These are phyloP conservation scores for Margaritifera margaritifera DNA, from an alignment of 2,888 invertebrate genomes.

Conservation along the genomic window DNA sequence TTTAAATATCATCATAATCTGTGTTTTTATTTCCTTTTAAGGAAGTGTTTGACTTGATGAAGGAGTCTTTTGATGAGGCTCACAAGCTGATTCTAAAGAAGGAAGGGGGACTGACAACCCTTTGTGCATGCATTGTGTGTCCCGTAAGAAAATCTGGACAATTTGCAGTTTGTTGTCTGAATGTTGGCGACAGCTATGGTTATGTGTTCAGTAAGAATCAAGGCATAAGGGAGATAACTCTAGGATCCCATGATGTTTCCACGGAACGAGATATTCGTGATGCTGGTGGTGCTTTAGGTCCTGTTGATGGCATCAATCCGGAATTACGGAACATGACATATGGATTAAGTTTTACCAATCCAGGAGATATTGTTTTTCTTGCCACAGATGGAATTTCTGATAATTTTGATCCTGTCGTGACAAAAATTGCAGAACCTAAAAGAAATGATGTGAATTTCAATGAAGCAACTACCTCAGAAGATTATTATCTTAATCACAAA, in stretches of 20 bases:
- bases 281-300: constrained; percentile 89
- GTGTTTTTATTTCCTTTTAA: constrained; percentile 39
- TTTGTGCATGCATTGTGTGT: constrained; percentile 84
- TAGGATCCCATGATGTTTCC: constrained; percentile 87
- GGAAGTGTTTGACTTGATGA: constrained; percentile 85
- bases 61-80: constrained; percentile 87
- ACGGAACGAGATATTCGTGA: constrained; percentile 90
- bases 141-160: constrained; percentile 74
- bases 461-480: constrained; percentile 32
- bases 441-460: constrained; percentile 12
- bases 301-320: constrained; percentile 86
- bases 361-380: constrained; percentile 87
- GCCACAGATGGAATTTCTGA: constrained; percentile 93
- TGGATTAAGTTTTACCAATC: constrained; percentile 85
- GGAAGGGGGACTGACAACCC: constrained; percentile 83
- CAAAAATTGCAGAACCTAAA: constrained; percentile 82
- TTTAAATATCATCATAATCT: too few species aligned
- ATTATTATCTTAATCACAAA: constrained; percentile 46
- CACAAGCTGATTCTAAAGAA: constrained; percentile 88
- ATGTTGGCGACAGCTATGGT: constrained; percentile 91
- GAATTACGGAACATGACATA: constrained; percentile 90
- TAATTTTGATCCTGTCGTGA: constrained; percentile 93
- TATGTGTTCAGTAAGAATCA: constrained; percentile 83
- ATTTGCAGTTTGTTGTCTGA: constrained; percentile 86
- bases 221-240: constrained; percentile 87